These are phyloP conservation scores for Ephydatia muelleri DNA, from an alignment of 37 sponge, comb jelly and placozoan species.

Conservation along the genomic window DNA sequence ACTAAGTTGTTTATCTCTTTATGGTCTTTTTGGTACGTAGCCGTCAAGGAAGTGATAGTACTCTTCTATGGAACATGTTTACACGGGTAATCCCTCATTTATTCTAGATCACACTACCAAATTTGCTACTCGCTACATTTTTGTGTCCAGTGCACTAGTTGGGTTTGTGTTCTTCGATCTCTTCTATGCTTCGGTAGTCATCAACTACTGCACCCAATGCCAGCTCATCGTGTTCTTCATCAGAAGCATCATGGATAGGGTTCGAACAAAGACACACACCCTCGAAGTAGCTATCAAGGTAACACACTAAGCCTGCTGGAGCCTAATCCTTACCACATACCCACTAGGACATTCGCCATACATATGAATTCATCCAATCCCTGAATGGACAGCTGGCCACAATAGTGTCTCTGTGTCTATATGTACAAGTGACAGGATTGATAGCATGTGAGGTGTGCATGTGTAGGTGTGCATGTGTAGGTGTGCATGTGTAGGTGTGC, in stretches of 20 bases:
- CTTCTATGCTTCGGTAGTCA: conserved; percentile 68
- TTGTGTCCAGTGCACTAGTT: conserved; percentile 37
- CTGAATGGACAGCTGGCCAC: conserved; percentile 60
- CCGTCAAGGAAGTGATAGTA: no score
- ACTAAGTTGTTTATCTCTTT: no score
- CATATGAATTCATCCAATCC: conserved; percentile 39
- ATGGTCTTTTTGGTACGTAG: no score
- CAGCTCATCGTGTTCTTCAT: conserved; percentile 80
- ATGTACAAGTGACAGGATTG: conserved; percentile 39
- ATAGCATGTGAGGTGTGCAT: conserved; percentile 67
- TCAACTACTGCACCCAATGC: conserved; percentile 86
- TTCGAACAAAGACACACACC: conserved; percentile 42
- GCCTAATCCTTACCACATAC: not conserved
- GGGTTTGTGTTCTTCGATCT: conserved; percentile 75
- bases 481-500: no score
- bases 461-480: no score
- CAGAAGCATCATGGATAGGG: conserved; percentile 43
- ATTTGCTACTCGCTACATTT: conserved; percentile 12
- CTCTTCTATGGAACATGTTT: no score
- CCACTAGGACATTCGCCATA: conserved; percentile 37
- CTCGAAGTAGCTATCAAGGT: conserved; percentile 68
- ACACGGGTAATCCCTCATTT: no score
- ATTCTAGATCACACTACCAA: no score
- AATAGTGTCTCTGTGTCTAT: conserved; percentile 41
- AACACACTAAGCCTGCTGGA: not conserved